Conservation (phyloP, 2,797 vertebrate genomes). For the Microctenopoma steveboyesi region DNA sequence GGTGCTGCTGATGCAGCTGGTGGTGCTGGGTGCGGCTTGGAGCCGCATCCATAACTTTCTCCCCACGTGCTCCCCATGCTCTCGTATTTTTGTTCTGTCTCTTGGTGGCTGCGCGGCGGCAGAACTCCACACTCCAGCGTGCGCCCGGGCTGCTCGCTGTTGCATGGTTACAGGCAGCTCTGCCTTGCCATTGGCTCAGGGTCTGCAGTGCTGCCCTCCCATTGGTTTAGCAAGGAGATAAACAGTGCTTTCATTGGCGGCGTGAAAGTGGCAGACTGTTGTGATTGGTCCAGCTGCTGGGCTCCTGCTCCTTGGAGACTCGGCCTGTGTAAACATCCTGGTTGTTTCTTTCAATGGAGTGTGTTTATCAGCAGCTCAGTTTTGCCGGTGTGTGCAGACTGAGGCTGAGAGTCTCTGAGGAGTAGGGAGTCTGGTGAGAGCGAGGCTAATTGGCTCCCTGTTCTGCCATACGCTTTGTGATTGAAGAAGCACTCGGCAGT, state of each 20-base stretch:
- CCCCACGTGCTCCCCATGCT: slow-evolving; percentile 82
- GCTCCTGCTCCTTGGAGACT: slow-evolving; percentile 74
- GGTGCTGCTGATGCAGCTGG: slow-evolving; percentile 38
- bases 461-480: slow-evolving; percentile 54
- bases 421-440: slow-evolving; percentile 64
- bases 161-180: slow-evolving; percentile 85
- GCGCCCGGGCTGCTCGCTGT: slow-evolving; percentile 73
- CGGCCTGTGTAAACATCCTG: slow-evolving; percentile 78
- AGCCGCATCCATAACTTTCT: slow-evolving; percentile 78
- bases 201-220: slow-evolving; percentile 32
- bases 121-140: slow-evolving; percentile 53
- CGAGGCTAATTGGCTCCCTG: slow-evolving; percentile 75
- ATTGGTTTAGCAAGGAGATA: slow-evolving; percentile 68
- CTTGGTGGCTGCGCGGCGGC: slow-evolving; percentile 58
- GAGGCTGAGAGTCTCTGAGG: slow-evolving; percentile 70
- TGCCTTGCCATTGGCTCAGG: slow-evolving; percentile 71
- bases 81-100: slow-evolving; percentile 70
- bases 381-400: slow-evolving; percentile 55
- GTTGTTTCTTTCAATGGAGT: slow-evolving; percentile 78
- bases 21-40: slow-evolving; percentile 68
- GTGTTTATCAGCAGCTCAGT: slow-evolving; percentile 70
- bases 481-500: slow-evolving; percentile 62
- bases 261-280: slow-evolving; percentile 8
- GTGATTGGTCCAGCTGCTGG: slow-evolving; percentile 70
- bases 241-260: slow-evolving; percentile 70